Base-by-base conservation (phyloP, 2,888 invertebrate species). In the Polydrusus pterygomalis region DNA sequence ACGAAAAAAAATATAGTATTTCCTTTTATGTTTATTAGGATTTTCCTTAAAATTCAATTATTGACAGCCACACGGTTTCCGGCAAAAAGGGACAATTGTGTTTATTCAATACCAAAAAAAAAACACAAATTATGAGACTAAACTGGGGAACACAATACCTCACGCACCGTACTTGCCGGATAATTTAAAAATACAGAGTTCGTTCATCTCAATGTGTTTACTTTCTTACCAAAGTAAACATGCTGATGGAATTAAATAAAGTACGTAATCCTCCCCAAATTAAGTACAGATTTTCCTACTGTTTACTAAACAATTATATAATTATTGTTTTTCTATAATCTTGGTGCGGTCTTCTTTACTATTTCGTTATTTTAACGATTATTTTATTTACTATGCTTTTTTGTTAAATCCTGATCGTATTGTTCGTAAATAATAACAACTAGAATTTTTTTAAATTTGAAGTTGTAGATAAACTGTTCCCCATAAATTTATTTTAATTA, bases 141-240 rank as follows among this genome's bases (percentile, higher is more conserved):
- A 58, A 15, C 34, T 58, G 34, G 3, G 15, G 3, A 2, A 11
- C 30, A 58, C 10, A 60, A 60, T 17, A 17, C 17, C 47, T 17
- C 7, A 8, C 15, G n/a, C 47, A 47, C n/a, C 10, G 30, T 34
- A 58, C 18, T 38, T 38, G 3, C 3, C 17, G 58, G 58, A 60
- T 60, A 40, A 60, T 40, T 18, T 60, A 60, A 38, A 60, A 38
- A 38, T 30, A 17, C 15, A 34, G 15, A 34, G n/a, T 56, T 56
- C 10, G 15, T 56, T 54, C 10, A 25, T 11, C n/a, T 25, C 3
- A 18, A 51, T 62, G 40, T 62, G 13, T 60, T 60, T 40, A 13
- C 40, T 6, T 38, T 60, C 34, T 60, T 60, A 38, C 38, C n/a
- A 34, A 34, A 60, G 13, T 60, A 60, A 60, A 60, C 60, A 38